Conservation (phyloP, 2,888 invertebrate species). For the Heteromyza rotundicornis region DNA sequence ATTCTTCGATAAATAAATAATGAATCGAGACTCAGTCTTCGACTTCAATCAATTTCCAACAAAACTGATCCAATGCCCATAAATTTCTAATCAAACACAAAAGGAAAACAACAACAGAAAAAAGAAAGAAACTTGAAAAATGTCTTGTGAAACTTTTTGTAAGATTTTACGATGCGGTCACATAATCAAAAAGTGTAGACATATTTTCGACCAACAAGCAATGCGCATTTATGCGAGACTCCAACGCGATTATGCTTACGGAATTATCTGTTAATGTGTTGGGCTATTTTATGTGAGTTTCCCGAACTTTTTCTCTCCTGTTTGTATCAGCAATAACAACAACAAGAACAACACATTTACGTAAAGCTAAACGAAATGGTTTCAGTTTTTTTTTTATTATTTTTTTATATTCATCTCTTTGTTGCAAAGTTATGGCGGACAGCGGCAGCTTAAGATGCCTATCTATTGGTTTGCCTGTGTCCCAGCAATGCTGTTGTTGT, state of each 20-base stretch:
- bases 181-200: neutral
- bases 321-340: neutral
- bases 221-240: too few relatives aligned
- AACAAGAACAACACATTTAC: neutral
- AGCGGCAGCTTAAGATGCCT: slow-evolving; percentile 1
- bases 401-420: too few relatives aligned
- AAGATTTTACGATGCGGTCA: slow-evolving; percentile 1
- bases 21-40: too few relatives aligned
- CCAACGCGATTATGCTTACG: neutral
- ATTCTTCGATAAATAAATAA: too few relatives aligned
- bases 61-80: neutral
- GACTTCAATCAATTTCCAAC: too few relatives aligned
- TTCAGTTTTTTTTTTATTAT: too few relatives aligned
- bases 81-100: neutral
- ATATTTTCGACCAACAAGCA: neutral
- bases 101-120: too few relatives aligned
- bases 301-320: neutral
- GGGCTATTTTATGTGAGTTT: neutral
- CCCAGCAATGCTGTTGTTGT: slow-evolving; percentile 8
- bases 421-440: neutral
- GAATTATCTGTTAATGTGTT: slow-evolving; percentile 4
- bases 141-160: neutral
- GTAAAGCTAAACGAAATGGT: neutral
- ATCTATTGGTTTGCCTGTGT: neutral
- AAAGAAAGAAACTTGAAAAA: too few relatives aligned